Base-by-base conservation (phyloP, 2,888 invertebrate species). In the Lithophane socia region DNA sequence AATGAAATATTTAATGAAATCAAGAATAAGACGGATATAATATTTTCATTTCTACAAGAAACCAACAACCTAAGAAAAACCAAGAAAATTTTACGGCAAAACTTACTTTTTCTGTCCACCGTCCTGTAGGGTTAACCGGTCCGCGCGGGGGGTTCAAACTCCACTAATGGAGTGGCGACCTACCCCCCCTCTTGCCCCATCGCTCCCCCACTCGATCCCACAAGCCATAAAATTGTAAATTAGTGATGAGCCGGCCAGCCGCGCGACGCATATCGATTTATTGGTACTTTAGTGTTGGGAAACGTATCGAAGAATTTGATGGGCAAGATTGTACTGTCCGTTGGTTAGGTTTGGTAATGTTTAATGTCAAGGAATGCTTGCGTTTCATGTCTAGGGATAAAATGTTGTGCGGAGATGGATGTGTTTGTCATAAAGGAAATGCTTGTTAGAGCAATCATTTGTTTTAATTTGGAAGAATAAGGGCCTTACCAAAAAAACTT, bases 201-300 rank as follows among this genome's bases (percentile, higher is more conserved):
- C 80, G 91, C 92, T 91, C 91, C 88, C 88, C 90, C 91, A 89
- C 86, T 80, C 87, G 91, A 89, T 93, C 95, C 96, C 95, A 92
- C 96, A 94, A 93, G 95, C 96, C 96, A 96, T 96, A 96, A 96
- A 96, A 96, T 96, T 96, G 95, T 96, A 96, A 96, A 96, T 96
- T 96, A 96, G 94, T 96, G 96, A 96, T 96, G 96, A 96, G 94
- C 94, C 94, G 92, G 92, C 94, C 91, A 91, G 91, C 90, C 90
- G 88, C 91, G 92, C 94, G 93, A 92, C 94, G 93, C 87, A 90
- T 94, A 96, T 96, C 96, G 96, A 96, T 96, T 94, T 96, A 96
- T 96, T 95, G 96, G 94, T 94, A 95, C 95, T 95, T 92, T 93
- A 92, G 90, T 89, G 91, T 80, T 88, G 90, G 84, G 85, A 87